Base-by-base conservation (phyloP, 2,113 vertebrate genomes). In the Acrocephalus arundinaceus region DNA sequence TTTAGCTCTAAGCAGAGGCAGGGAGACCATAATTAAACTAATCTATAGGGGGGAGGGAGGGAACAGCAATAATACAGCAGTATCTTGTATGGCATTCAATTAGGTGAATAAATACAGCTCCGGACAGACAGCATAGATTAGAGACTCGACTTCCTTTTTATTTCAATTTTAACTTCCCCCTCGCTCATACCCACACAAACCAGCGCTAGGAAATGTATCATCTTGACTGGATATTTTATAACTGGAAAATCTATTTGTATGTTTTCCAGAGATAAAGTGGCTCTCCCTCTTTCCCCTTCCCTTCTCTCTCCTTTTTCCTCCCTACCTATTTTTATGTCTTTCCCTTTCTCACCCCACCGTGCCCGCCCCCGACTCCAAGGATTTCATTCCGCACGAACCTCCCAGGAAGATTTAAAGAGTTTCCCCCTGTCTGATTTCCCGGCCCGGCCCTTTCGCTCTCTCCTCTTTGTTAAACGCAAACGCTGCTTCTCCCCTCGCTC, bases 31-130 rank as follows among this genome's bases (percentile, higher is more conserved):
- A 87, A 91, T 93, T 89, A 94, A 93, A 73, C 81, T 89, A 77
- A 85, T 87, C 87, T 90, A 94, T 71, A 89, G 49, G 37, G 81
- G 55, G 87, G 94, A 91, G 89, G 85, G 84, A 93, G 75, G 75
- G 84, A 95, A 95, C 82, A 78, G 80, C 76, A 93, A 92, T 94
- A 87, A 95, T 92, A 81, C 79, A 63, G 79, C 90, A 76, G 88
- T 89, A 86, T 71, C 79, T 94, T 89, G 89, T 81, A 93, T 63
- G 92, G 83, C 92, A 80, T 90, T 95, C 90, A 90, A 49, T 93
- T 86, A 92, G 94, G 89, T 75, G 92, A 96, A 96, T 97, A 96
- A 96, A 97, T 97, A 95, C 88, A 77, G 66, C 65, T 89, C 85
- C 43, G 85, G 94, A 93, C 87, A 91, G 85, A 86, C 94, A 93